Base-by-base conservation (phyloP, 2,113 vertebrate genomes). In the Steatornis caripensis region DNA sequence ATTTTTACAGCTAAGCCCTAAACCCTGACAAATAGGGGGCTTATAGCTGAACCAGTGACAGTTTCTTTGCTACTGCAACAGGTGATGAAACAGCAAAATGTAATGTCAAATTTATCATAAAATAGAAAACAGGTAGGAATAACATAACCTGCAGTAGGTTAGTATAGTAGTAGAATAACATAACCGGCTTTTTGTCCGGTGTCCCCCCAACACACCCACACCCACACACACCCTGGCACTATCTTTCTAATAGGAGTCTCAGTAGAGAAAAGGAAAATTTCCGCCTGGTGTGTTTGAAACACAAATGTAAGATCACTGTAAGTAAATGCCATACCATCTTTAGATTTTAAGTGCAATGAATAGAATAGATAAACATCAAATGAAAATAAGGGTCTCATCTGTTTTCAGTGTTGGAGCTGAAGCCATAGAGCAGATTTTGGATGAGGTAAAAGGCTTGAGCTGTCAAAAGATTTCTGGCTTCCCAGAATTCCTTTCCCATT, bases 401-500 rank as follows among this genome's bases (percentile, higher is more conserved):
- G 91, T 93, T 93, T 95, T 74, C 79, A 39, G 65, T 66, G 65
- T 86, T 78, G 75, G 90, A 96, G 92, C 74, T 91, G 97, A 97
- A 97, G 91, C 83, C 43, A 22, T 82, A 95, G 92, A 87, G 90
- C 90, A 96, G 96, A 97, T 97, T 97, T 95, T 91, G 94, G 95
- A 62, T 84, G 96, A 98, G 93, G 97, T 85, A 96, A 97, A 98
- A 96, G 84, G 88, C 95, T 97, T 91, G 85, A 95, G 91, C 91
- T 96, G 94, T 98, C 97, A 97, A 96, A 96, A 97, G 96, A 95
- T 93, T 97, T 96, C 92, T 96, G 93, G 81, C 91, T 98, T 97
- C 87, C 98, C 97, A 97, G 97, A 97, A 98, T 98, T 98, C 98
- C 96, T 96, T 95, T 98, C 94, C 54, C 96, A 97, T 98, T 97